Evolutionary conservation across 2,888 invertebrate genomes (phyloP), one percentile per base, ranked within the genome.

Genomic region (Buathra laborator): DNA sequence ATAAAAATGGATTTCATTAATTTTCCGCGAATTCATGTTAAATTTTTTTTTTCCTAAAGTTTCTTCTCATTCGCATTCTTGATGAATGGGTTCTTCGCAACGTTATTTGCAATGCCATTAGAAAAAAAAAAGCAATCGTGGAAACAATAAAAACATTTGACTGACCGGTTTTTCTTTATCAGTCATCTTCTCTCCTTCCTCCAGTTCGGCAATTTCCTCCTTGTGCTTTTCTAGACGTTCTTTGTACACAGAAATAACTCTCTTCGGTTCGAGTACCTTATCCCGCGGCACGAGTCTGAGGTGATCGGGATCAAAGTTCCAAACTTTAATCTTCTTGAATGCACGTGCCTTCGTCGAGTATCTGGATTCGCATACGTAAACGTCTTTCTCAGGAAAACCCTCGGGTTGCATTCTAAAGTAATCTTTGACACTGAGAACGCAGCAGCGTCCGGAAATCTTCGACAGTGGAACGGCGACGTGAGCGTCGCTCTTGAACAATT

Each of bases 281-380:
- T 98, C 96, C 32, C 98, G 95, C 0, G 95, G 94, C 10, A 96
- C 94, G 86, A 97, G 94, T 88, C 95, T 95, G 1, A 97, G 93
- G 66, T 96, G 95, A 80, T 96, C 96, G 72, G 95, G 95, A 93
- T 94, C 96, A 89, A 94, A 96, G 90, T 95, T 96, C 97, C 96
- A 97, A 86, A 96, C 96, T 94, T 98, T 98, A 83, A 99, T 98
- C 94, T 99, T 99, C 94, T 98, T 98, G 94, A 99, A 99, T 90
- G 97, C 96, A 85, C 98, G 96, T 51, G 96, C 96, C 89, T 96
- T 96, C 0, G 98, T 96, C 88, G 97, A 97, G 94, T 99, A 99
- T 5, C 99, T 96, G 19, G 98, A 99, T 94, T 99, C 99, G 93
- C 99, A 99, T 0, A 99, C 99, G 92, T 97, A 99, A 0, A 99